These are phyloP conservation scores for Noctilio leporinus DNA, from an alignment of 2,113 vertebrate genomes.

Conservation along the genomic window DNA sequence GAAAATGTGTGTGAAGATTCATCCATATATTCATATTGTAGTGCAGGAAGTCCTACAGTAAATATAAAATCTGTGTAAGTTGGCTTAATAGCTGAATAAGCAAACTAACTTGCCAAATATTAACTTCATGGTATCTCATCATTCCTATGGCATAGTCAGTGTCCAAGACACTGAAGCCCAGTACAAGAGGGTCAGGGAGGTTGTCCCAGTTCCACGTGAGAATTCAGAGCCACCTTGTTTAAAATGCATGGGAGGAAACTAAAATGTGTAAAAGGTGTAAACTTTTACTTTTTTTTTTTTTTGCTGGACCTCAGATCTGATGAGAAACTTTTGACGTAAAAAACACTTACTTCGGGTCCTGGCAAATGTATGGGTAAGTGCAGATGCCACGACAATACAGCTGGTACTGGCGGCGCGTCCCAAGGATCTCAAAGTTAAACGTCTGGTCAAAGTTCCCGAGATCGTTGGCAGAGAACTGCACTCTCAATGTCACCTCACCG, in stretches of 20 bases:
- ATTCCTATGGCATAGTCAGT: neutral
- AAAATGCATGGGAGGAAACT: neutral
- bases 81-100: neutral
- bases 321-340: neutral
- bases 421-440: slow-evolving; percentile 88
- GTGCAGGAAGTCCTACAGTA: neutral
- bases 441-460: slow-evolving; percentile 83
- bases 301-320: too few species aligned
- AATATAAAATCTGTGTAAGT: neutral
- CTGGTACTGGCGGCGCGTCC: slow-evolving; percentile 81
- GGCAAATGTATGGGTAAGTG: slow-evolving; percentile 86
- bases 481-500: slow-evolving; percentile 77
- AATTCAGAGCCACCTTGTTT: neutral
- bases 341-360: slow-evolving; percentile 82
- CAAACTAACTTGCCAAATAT: neutral
- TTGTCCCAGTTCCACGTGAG: neutral
- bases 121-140: neutral
- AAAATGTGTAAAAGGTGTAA: neutral
- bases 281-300: too few species aligned
- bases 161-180: neutral
- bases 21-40: neutral
- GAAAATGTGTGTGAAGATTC: neutral
- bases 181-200: neutral
- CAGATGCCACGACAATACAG: slow-evolving; percentile 83
- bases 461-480: slow-evolving; percentile 82